A percentile compares a stretch with the other conserved stretches of the same genome.
Evolutionary conservation across 1,140 invertebrate genomes (phyloP).

Genomic region (Liolophura sinensis): DNA sequence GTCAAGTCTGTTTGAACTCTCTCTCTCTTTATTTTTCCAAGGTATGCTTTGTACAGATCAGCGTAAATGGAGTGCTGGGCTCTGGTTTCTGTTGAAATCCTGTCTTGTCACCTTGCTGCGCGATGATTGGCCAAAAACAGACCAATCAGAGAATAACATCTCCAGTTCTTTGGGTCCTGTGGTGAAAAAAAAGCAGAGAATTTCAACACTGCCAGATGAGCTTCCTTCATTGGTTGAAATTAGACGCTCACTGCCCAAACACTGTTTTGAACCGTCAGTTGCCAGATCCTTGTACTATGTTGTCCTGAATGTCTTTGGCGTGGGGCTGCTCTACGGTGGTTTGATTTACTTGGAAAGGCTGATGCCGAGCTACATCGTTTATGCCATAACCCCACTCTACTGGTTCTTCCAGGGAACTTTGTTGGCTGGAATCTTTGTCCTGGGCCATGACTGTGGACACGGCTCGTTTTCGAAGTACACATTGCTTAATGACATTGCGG

Average conservation of each 20-base stretch:
- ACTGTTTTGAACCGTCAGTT: constrained; percentile 49
- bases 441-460: constrained; percentile 61
- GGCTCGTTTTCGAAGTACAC: constrained; percentile 56
- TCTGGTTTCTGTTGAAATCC: too few relatives aligned
- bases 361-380: constrained; percentile 12
- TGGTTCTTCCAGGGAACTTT: constrained; percentile 55
- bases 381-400: constrained; percentile 27
- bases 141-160: too few relatives aligned
- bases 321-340: constrained; percentile 33
- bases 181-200: too few relatives aligned
- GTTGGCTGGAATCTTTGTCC: constrained; percentile 55
- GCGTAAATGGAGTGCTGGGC: too few relatives aligned
- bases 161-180: too few relatives aligned
- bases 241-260: constrained; percentile 44
- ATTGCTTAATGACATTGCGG: constrained; percentile 41
- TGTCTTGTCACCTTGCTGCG: too few relatives aligned
- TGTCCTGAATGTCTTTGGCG: constrained; percentile 42
- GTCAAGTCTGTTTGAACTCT: too few relatives aligned
- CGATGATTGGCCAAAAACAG: too few relatives aligned
- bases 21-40: too few relatives aligned
- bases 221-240: constrained; percentile 45
- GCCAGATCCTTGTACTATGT: constrained; percentile 50
- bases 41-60: too few relatives aligned
- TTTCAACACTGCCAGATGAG: constrained; percentile 18
- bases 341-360: constrained; percentile 18